Percentiles rank a stretch among this genome's conserved stretches.
Conservation (phyloP, 2,113 vertebrate genomes). For the Syrrhaptes paradoxus region DNA sequence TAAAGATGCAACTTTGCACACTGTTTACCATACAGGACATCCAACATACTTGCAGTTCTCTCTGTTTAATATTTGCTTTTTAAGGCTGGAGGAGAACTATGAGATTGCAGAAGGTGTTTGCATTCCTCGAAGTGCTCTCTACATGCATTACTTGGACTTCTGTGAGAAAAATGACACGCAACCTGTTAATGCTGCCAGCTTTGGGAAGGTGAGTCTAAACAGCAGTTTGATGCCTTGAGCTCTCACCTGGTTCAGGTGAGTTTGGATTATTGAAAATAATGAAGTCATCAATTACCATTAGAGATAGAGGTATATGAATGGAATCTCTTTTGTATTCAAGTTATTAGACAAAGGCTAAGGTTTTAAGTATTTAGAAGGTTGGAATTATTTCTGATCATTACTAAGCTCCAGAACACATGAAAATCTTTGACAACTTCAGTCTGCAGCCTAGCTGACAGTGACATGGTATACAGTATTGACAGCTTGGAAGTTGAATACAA, state of each 20-base stretch:
- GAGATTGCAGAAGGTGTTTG: constrained; percentile 99
- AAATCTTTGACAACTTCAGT: not conserved
- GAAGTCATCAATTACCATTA: not conserved
- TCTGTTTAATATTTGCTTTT: constrained; percentile 40
- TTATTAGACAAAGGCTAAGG: not conserved
- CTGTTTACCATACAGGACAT: constrained; percentile 12
- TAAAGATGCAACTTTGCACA: not conserved
- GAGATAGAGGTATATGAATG: not conserved
- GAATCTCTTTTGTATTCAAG: not conserved
- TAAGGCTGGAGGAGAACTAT: constrained; percentile 98
- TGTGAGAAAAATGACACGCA: constrained; percentile 98
- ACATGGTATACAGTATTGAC: not conserved
- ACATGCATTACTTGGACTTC: constrained; percentile 99
- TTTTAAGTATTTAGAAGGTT: not conserved
- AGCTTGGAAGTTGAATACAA: not conserved
- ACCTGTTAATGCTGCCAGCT: constrained; percentile 98
- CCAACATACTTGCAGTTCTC: constrained; percentile 62
- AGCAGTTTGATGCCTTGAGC: not conserved
- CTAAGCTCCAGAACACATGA: not conserved
- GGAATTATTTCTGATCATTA: not conserved
- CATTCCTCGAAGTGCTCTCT: constrained; percentile 96
- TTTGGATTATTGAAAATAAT: not conserved
- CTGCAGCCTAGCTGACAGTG: not conserved
- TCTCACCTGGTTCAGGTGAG: not conserved
- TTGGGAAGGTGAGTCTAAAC: constrained; percentile 89